Conservation (phyloP, 2,797 vertebrate genomes). For the Dendrocincla tyrannina region DNA sequence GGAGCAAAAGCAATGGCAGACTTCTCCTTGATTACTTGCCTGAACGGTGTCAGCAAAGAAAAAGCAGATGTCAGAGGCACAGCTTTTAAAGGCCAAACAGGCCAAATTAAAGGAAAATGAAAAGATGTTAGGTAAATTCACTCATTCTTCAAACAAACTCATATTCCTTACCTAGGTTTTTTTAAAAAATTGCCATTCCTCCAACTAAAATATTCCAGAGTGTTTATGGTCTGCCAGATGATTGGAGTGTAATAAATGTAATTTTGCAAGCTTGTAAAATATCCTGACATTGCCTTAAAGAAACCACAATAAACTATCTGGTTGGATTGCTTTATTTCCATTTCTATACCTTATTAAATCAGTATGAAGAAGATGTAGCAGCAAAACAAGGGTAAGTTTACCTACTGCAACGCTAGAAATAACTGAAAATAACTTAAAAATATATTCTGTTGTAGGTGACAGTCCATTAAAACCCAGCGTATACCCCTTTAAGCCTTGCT, state of each 20-base stretch:
- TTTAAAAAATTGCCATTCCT: slow-evolving; percentile 34
- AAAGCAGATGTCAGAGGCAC: slow-evolving; percentile 59
- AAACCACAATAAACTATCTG: slow-evolving; percentile 24
- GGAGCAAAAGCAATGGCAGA: not conserved
- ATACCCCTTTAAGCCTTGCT: slow-evolving; percentile 34
- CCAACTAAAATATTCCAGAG: slow-evolving; percentile 18
- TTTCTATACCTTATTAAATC: not conserved
- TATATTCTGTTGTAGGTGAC: not conserved
- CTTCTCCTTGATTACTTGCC: slow-evolving; percentile 57
- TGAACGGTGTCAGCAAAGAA: slow-evolving; percentile 57
- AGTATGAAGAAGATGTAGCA: not conserved
- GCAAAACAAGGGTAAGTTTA: not conserved
- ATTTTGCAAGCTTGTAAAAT: slow-evolving; percentile 45
- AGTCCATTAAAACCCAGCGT: not conserved
- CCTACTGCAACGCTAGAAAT: not conserved
- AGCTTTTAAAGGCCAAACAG: slow-evolving; percentile 51
- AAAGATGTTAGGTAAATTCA: slow-evolving; percentile 36
- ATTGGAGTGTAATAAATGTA: slow-evolving; percentile 54
- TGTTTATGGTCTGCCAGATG: slow-evolving; percentile 56
- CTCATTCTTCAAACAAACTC: slow-evolving; percentile 63
- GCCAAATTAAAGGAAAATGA: slow-evolving; percentile 47
- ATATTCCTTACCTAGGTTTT: slow-evolving; percentile 34
- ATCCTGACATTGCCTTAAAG: slow-evolving; percentile 39
- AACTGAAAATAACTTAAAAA: slow-evolving; percentile 5
- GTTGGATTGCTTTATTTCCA: not conserved